Percentiles rank a stretch among this genome's conserved stretches.
Conservation (phyloP, 1,140 invertebrate species). For the Triops cancriformis region DNA sequence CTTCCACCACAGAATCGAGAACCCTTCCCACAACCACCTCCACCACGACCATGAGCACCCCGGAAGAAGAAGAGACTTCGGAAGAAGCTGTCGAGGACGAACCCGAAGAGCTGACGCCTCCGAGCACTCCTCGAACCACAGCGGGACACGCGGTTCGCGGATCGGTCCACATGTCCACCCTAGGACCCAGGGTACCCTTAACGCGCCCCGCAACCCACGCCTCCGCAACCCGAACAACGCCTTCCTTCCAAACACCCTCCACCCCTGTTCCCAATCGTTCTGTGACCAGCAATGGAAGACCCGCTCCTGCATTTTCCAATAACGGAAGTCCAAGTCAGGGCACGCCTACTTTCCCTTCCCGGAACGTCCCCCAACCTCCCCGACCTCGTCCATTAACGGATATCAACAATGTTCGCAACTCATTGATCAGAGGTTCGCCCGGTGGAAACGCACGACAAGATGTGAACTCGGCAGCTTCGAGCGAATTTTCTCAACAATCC, state of each 20-base stretch:
- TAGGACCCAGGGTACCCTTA: not conserved
- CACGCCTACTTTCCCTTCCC: not conserved
- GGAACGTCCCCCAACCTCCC: not conserved
- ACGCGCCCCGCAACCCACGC: conserved; percentile 30
- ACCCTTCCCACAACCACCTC: not conserved
- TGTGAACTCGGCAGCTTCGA: conserved; percentile 32
- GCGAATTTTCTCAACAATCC: conserved; percentile 18
- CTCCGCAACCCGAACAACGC: conserved; percentile 37
- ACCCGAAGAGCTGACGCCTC: conserved; percentile 27
- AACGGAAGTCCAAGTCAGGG: not conserved
- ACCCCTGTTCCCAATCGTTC: not conserved
- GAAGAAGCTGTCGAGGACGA: conserved; percentile 30
- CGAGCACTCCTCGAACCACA: conserved; percentile 5
- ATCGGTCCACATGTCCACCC: not conserved
- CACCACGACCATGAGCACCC: not conserved
- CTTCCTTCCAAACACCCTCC: conserved; percentile 30
- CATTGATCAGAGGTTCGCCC: conserved; percentile 32
- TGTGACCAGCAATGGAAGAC: not conserved
- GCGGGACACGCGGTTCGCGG: not conserved
- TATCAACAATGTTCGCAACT: conserved; percentile 6
- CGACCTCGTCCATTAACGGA: not conserved
- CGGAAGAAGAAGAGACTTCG: not conserved
- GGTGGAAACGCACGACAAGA: conserved; percentile 30
- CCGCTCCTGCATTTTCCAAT: not conserved
- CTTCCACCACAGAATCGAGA: not conserved